These are phyloP conservation scores for Sinhomidia bicolor DNA, from an alignment of 2,888 invertebrate species.

Conservation along the genomic window DNA sequence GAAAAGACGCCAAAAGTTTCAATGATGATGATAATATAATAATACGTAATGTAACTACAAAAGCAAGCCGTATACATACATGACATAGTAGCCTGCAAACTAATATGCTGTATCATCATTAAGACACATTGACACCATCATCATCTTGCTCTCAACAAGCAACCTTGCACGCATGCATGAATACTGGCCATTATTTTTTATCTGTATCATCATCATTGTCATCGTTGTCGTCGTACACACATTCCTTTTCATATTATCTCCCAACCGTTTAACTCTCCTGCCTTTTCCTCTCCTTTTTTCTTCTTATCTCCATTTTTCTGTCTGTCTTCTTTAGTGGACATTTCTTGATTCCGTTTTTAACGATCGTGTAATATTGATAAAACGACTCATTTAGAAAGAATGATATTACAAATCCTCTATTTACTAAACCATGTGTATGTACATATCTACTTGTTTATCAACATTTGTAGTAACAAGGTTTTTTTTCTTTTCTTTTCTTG, in stretches of 20 bases:
- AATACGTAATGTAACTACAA: slow-evolving; percentile 6
- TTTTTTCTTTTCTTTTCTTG: neutral
- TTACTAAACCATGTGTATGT: neutral
- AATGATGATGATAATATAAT: neutral
- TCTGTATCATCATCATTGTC: slow-evolving; percentile 18
- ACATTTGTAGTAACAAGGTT: neutral
- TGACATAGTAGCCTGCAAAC: no score
- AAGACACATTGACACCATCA: slow-evolving; percentile 38
- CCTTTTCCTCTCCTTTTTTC: neutral
- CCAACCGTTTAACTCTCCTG: slow-evolving; percentile 21
- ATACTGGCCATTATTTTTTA: slow-evolving; percentile 31
- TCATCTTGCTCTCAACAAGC: neutral
- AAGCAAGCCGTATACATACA: no score
- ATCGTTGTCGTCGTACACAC: neutral
- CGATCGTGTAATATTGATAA: slow-evolving; percentile 61
- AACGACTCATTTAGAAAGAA: slow-evolving; percentile 37
- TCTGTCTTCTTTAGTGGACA: neutral
- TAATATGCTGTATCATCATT: neutral
- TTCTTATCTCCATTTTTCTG: neutral
- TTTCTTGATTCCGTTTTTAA: slow-evolving; percentile 35
- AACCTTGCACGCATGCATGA: neutral
- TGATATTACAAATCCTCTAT: slow-evolving; percentile 4
- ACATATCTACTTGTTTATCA: neutral
- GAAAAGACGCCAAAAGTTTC: slow-evolving; percentile 26
- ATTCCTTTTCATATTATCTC: slow-evolving; percentile 34